A percentile compares a stretch with the other conserved stretches of the same genome.
Evolutionary conservation across 2,113 vertebrate species (phyloP).

Genomic region (Macrotus californicus): DNA sequence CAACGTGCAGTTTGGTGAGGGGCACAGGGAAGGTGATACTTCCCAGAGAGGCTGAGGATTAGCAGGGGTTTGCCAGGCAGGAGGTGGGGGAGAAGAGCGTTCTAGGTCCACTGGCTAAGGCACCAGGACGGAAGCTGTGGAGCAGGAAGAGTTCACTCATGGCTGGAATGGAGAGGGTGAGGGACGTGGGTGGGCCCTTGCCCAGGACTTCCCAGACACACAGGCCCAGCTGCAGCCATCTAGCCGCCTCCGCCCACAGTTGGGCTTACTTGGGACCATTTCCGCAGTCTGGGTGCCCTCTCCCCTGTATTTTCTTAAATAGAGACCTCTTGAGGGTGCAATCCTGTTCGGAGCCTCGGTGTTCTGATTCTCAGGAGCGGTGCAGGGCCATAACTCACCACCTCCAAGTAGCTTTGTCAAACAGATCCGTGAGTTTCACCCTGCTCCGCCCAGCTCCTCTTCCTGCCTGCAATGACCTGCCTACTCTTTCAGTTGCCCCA

Average conservation of each 20-base stretch:
- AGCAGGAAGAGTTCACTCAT: neutral
- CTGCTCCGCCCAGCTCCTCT: accelerated
- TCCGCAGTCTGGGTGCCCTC: accelerated
- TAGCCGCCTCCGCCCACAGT: accelerated
- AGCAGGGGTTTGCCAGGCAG: neutral
- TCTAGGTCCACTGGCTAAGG: neutral
- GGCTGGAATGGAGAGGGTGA: too few species aligned
- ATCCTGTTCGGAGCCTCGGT: accelerated
- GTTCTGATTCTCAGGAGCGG: too few species aligned
- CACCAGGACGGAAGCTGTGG: neutral
- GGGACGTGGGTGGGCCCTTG: neutral
- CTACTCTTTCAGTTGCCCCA: neutral
- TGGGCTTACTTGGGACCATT: neutral
- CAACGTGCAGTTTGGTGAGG: neutral
- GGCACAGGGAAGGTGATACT: neutral
- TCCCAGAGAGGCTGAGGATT: neutral
- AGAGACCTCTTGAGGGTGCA: neutral
- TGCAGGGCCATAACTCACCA: accelerated
- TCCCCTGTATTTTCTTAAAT: neutral
- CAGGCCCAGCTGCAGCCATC: too few species aligned
- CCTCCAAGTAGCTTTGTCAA: neutral
- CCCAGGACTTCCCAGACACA: too few species aligned
- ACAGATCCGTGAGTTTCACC: neutral
- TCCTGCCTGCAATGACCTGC: neutral
- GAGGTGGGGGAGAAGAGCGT: neutral